Evolutionary conservation across 2,797 vertebrate species (phyloP).

Genomic region (Clarias platycephalus): DNA sequence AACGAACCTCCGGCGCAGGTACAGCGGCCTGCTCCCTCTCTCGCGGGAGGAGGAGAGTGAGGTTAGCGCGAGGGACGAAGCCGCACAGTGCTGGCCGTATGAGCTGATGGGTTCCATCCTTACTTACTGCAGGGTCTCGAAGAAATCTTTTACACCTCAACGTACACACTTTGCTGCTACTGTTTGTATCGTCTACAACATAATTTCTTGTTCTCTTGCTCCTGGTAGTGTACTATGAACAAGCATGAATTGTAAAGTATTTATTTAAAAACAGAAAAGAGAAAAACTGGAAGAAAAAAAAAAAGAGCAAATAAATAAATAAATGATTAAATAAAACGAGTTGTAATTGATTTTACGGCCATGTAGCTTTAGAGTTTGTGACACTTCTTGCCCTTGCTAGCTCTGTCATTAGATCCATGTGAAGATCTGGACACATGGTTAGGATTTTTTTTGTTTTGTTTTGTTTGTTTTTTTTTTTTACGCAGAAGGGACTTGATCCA

Average conservation of each 20-base stretch:
- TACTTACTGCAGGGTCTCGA: conserved; percentile 83
- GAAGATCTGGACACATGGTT: conserved; percentile 81
- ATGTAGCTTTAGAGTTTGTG: conserved; percentile 89
- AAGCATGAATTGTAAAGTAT: conserved; percentile 96
- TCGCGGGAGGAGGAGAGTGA: conserved; percentile 55
- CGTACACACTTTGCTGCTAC: conserved; percentile 90
- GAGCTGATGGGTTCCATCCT: conserved; percentile 74
- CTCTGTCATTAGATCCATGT: conserved; percentile 81
- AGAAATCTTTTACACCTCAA: conserved; percentile 74
- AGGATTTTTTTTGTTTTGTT: conserved; percentile 59
- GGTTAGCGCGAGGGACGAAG: conserved; percentile 63
- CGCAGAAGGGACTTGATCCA: conserved; percentile 73
- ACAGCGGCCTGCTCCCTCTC: conserved; percentile 59
- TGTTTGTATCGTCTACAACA: conserved; percentile 87
- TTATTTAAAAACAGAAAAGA: conserved; percentile 87
- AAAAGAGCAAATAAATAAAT: conserved; percentile 71
- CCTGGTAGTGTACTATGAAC: conserved; percentile 90
- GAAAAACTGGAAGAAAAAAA: conserved; percentile 6
- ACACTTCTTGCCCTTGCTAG: conserved; percentile 85
- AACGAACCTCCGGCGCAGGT: background rate
- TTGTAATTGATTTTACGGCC: conserved; percentile 83
- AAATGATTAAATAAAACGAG: conserved; percentile 69
- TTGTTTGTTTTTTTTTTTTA: conserved; percentile 59
- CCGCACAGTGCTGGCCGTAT: conserved; percentile 56
- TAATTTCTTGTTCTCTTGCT: conserved; percentile 80